Base-by-base conservation (phyloP, 2,888 invertebrate genomes). In the Diabrotica balteata region DNA sequence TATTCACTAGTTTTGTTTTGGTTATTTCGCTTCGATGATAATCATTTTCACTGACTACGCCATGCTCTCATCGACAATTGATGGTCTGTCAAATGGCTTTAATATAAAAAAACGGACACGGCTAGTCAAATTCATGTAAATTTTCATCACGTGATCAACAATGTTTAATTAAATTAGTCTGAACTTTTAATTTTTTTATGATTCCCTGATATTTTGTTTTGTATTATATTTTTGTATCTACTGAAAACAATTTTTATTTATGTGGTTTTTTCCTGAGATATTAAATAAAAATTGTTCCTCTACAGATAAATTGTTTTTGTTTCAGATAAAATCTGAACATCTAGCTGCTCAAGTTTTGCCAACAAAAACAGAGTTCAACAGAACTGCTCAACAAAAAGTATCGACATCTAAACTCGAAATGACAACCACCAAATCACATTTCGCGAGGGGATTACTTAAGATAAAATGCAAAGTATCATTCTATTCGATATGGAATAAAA, bases 381-480 rank as follows among this genome's bases (percentile, higher is more conserved):
- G 43, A 44, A 44, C 44, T 4, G 11, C 45, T 8, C 55, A 55
- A 44, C 17, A 45, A 55, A 55, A 55, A 44, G 11, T 6, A 6
- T 11, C 79, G 8, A 80, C 73, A 71, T 82, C 82, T 2, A 78
- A 72, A 61, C 74, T 84, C 44, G 81, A 82, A 72, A 76, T 83
- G 53, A 72, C 75, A 9, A 78, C 81, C 5, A 79, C 77, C 61
- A 74, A 77, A 63, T 76, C 79, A 7, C 77, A 80, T 66, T 84
- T 84, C 73, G 63, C 76, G 22, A 72, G 72, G 47, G 82, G 82
- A 8, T 73, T 78, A 7, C 78, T 83, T 79, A 73, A 75, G 8
- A 71, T 84, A 44, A 78, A 75, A 67, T 84, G 84, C 69, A 78
- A 79, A 46, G 81, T 80, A 4, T 75, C 75, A 8, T 74, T 84